phyloP scores from a whole-genome alignment of 2,888 invertebrate genomes.

The Megamerina dolium region DNA sequence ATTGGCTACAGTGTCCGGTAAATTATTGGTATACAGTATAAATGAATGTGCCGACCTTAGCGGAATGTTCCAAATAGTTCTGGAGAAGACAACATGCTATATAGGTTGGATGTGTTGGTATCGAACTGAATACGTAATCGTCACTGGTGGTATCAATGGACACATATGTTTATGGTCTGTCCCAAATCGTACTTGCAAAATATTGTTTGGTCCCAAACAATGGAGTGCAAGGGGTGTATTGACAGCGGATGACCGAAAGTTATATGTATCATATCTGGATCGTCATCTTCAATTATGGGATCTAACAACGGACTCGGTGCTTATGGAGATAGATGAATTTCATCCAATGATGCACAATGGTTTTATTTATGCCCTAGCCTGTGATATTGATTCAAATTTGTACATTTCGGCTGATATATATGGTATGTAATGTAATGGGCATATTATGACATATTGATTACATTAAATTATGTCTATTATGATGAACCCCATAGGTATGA shows the following conservation, averaged over 20 bases:
- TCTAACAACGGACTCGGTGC: conserved; percentile 57
- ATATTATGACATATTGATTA: neutral
- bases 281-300: conserved; percentile 81
- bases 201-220: conserved; percentile 63
- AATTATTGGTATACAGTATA: conserved; percentile 43
- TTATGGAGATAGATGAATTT: conserved; percentile 36
- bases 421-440: conserved; percentile 49
- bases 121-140: conserved; percentile 68
- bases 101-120: conserved; percentile 90
- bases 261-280: conserved; percentile 78
- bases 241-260: conserved; percentile 64
- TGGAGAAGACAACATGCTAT: conserved; percentile 72
- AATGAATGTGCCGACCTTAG: conserved; percentile 21
- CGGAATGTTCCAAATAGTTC: conserved; percentile 52
- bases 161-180: conserved; percentile 87
- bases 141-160: conserved; percentile 74
- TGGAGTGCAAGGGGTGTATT: conserved; percentile 62
- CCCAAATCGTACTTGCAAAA: conserved; percentile 74
- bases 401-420: conserved; percentile 64
- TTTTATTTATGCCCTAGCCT: conserved; percentile 60
- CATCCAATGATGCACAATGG: conserved; percentile 54
- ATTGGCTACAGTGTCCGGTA: conserved; percentile 82
- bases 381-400: conserved; percentile 63
- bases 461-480: no score
- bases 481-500: conserved; percentile 32